These are phyloP conservation scores for Eumacrocentrus americanus DNA, from an alignment of 2,888 invertebrate species.

Conservation along the genomic window DNA sequence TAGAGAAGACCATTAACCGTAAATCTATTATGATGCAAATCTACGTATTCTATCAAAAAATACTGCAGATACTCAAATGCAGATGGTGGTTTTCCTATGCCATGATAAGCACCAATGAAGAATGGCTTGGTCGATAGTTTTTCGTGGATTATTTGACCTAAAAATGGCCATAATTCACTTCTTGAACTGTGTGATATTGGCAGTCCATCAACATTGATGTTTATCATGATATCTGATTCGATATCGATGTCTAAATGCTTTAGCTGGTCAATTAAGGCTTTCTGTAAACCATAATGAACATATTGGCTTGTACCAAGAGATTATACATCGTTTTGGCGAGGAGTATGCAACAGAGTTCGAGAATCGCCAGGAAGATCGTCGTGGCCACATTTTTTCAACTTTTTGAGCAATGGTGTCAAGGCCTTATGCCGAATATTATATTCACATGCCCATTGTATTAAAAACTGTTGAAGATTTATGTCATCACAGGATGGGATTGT, in stretches of 20 bases:
- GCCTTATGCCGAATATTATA: background rate
- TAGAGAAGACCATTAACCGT: background rate
- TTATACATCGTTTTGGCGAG: background rate
- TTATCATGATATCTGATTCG: background rate
- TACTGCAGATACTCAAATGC: background rate
- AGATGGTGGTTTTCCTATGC: background rate
- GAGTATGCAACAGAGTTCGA: slow-evolving; percentile 6
- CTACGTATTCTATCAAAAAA: background rate
- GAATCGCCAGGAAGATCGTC: background rate
- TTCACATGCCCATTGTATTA: background rate
- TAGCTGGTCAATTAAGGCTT: background rate
- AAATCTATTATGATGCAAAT: background rate
- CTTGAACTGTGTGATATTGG: slow-evolving; percentile 29
- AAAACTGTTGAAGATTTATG: background rate
- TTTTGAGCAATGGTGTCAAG: slow-evolving; percentile 2
- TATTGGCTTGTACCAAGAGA: background rate
- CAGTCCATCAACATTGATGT: slow-evolving; percentile 29
- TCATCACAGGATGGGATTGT: no score
- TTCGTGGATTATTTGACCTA: slow-evolving; percentile 16
- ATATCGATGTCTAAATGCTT: slow-evolving; percentile 9
- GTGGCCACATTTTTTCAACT: background rate
- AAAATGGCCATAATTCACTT: slow-evolving; percentile 36
- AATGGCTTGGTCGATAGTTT: background rate
- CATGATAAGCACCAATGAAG: slow-evolving; percentile 9
- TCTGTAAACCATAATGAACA: slow-evolving; percentile 2